These are phyloP conservation scores for Porites cylindrica DNA, from an alignment of 92 coral and sea anemone genomes.

Conservation along the genomic window DNA sequence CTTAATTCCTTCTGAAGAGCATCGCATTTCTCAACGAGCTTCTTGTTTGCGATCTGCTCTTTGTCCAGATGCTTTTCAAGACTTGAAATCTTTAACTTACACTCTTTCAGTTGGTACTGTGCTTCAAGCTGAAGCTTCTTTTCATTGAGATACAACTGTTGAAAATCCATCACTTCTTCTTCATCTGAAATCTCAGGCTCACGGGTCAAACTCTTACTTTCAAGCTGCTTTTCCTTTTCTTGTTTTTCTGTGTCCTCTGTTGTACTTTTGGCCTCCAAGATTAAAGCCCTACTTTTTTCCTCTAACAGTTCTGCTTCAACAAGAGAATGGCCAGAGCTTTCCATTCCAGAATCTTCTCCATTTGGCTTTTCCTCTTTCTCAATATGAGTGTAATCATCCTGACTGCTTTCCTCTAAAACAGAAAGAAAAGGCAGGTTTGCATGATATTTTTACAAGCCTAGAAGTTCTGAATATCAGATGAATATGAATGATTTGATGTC, in stretches of 20 bases:
- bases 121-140: conserved; percentile 7
- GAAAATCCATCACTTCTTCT: conserved; percentile 12
- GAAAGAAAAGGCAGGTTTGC: background rate
- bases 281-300: conserved; percentile 4
- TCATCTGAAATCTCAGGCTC: conserved; percentile 20
- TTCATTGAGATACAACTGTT: conserved; percentile 28
- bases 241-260: conserved; percentile 12
- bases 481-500: no score
- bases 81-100: conserved; percentile 29
- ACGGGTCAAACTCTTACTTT: background rate
- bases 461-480: no score
- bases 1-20: conserved; percentile 51
- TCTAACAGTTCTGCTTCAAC: conserved; percentile 37
- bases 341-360: conserved; percentile 53
- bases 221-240: conserved; percentile 9
- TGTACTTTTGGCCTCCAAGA: background rate
- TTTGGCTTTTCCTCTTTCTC: background rate
- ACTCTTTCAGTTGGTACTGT: conserved; percentile 21
- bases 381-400: conserved; percentile 30
- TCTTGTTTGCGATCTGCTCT: conserved; percentile 35
- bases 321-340: conserved; percentile 39
- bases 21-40: conserved; percentile 57
- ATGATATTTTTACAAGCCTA: background rate
- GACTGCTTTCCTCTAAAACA: conserved; percentile 3
- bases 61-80: conserved; percentile 51